Percentiles rank a stretch among this genome's conserved stretches.
These are phyloP conservation scores for Myotis pilosus DNA, from an alignment of 2,797 vertebrate genomes.

Conservation along the genomic window DNA sequence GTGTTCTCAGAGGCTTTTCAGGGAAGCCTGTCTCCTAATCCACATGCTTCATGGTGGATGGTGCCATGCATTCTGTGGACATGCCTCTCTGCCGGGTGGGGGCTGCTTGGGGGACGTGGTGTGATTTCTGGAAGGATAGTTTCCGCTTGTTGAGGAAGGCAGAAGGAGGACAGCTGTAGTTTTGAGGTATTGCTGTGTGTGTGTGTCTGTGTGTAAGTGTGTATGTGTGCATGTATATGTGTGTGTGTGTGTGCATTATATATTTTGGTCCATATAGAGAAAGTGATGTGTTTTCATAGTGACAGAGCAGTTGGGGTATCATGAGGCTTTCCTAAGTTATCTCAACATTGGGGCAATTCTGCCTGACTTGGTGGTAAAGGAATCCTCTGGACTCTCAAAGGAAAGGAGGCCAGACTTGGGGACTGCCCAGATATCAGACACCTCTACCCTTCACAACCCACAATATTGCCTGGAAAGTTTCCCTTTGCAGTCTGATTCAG, in stretches of 20 bases:
- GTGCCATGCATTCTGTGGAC: not conserved
- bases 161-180: not conserved
- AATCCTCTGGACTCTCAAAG: not conserved
- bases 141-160: not conserved
- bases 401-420: not conserved
- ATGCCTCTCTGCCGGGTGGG: not conserved
- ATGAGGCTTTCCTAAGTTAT: not conserved
- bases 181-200: not conserved
- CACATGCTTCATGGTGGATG: not conserved
- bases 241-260: too few species aligned
- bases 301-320: not conserved
- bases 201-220: too few species aligned
- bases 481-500: not conserved
- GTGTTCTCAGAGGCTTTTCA: slow-evolving; percentile 7
- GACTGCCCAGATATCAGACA: not conserved
- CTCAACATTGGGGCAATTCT: not conserved
- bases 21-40: slow-evolving; percentile 47
- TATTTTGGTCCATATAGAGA: not conserved
- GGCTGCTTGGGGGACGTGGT: fast-evolving
- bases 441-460: not conserved
- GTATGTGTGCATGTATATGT: too few species aligned
- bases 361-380: not conserved
- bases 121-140: not conserved
- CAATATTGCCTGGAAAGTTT: not conserved
- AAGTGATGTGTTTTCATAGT: not conserved